Percentiles rank a stretch among this genome's conserved stretches.
phyloP scores from a whole-genome alignment of 2,797 vertebrate species.

The Muscicapa comitata region DNA sequence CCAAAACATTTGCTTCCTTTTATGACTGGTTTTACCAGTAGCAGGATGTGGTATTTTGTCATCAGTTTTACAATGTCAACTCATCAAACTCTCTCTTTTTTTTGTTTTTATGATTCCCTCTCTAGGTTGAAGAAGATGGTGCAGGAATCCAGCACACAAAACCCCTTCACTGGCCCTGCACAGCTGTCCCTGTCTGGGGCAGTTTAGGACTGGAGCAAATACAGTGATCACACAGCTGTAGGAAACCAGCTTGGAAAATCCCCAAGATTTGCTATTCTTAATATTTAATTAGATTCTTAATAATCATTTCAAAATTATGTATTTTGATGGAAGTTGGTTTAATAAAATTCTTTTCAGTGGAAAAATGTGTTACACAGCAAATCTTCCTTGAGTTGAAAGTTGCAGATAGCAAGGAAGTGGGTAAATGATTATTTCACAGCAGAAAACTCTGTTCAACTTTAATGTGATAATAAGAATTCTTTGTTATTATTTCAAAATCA shows the following conservation, averaged over 20 bases:
- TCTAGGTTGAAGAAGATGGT: not conserved
- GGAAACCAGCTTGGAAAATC: not conserved
- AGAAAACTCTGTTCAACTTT: not conserved
- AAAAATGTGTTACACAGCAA: not conserved
- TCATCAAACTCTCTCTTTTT: not conserved
- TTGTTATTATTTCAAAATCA: not conserved
- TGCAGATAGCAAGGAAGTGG: not conserved
- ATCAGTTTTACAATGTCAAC: not conserved
- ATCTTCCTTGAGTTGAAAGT: not conserved
- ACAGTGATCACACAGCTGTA: accelerated
- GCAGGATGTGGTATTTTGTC: not conserved
- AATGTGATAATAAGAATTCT: too few relatives aligned
- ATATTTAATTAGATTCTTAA: not conserved
- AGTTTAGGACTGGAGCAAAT: not conserved
- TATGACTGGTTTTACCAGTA: not conserved
- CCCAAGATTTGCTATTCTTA: not conserved
- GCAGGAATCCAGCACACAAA: not conserved
- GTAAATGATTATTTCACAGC: not conserved
- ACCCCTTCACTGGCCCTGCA: not conserved
- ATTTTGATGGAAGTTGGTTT: not conserved
- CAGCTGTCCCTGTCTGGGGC: not conserved
- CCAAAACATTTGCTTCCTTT: not conserved
- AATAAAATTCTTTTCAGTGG: not conserved
- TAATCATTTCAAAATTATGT: not conserved
- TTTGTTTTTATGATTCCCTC: not conserved